Base-by-base conservation (phyloP, 2,113 vertebrate genomes). In the Heteronetta atricapilla region DNA sequence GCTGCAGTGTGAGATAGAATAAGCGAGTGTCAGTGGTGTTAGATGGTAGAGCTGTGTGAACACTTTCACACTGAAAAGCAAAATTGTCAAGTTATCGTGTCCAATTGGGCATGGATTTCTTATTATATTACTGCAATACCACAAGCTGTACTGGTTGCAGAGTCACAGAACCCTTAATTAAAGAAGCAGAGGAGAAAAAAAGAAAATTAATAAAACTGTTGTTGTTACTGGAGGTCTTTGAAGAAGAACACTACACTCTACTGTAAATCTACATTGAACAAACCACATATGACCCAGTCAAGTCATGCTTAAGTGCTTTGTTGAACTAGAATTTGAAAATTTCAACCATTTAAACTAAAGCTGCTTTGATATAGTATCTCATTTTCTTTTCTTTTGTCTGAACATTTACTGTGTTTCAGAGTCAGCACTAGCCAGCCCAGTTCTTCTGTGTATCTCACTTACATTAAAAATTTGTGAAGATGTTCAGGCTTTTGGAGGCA, bases 1-100 rank as follows among this genome's bases (percentile, higher is more conserved):
- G 89, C 82, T 84, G 92, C 36, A 82, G 77, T 88, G 78, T 72
- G 94, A 83, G 95, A 96, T 26, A 69, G 96, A 96, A 88, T 84
- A 96, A 91, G 83, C 17, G 67, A 94, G 95, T 96, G 94, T 96
- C 92, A 92, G 70, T 85, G 87, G 83, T n/a, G 89, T 92, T 72
- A 76, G 90, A 89, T 90, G 70, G 82, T 66, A 81, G 72, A 85
- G 48, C 69, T 58, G 38, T 55, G 80, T 55, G 56, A 95, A 78
- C 58, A 55, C 8, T 81, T 93, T 89, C 89, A 92, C 89, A 90
- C 92, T 89, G 42, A 86, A 86, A 94, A 96, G 95, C 52, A 59
- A 78, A 93, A 76, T 87, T 77, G 77, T 89, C 60, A 94, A 90
- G 62, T 78, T 76, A 86, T 73, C 38, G 23, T 87, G 82, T 94